phyloP scores from a whole-genome alignment of 2,113 vertebrate genomes.

The Axis porcinus region DNA sequence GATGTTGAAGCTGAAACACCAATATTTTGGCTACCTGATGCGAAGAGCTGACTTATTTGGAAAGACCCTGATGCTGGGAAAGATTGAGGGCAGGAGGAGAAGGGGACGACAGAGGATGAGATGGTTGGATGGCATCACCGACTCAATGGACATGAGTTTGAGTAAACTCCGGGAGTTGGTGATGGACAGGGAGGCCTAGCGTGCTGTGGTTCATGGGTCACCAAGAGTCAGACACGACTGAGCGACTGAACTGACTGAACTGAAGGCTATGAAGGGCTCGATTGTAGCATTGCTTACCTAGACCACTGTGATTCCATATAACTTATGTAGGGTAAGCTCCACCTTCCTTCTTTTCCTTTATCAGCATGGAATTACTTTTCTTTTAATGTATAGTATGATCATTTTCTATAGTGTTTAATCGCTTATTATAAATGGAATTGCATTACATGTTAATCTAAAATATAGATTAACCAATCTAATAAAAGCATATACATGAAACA shows the following conservation, averaged over 20 bases:
- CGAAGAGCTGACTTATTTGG: neutral
- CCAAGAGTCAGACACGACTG: neutral
- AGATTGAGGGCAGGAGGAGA: neutral
- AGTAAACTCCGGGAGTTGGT: neutral
- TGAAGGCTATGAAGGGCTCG: neutral
- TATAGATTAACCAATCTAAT: neutral
- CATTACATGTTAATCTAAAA: slow-evolving; percentile 18
- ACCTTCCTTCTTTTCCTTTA: neutral
- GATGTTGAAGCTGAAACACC: neutral
- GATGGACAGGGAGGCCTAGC: neutral
- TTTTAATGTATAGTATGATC: neutral
- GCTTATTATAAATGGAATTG: slow-evolving; percentile 6
- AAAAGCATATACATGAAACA: neutral
- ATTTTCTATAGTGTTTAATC: neutral
- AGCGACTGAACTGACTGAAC: neutral
- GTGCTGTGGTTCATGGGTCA: neutral
- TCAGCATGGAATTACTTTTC: neutral
- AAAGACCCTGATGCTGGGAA: neutral
- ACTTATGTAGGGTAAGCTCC: neutral
- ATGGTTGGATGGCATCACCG: neutral
- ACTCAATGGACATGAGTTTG: neutral
- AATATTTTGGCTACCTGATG: neutral
- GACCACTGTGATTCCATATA: neutral
- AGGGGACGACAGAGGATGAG: neutral
- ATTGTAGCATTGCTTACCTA: neutral